phyloP scores from a whole-genome alignment of 2,113 vertebrate genomes.

The Pygoscelis adeliae region DNA sequence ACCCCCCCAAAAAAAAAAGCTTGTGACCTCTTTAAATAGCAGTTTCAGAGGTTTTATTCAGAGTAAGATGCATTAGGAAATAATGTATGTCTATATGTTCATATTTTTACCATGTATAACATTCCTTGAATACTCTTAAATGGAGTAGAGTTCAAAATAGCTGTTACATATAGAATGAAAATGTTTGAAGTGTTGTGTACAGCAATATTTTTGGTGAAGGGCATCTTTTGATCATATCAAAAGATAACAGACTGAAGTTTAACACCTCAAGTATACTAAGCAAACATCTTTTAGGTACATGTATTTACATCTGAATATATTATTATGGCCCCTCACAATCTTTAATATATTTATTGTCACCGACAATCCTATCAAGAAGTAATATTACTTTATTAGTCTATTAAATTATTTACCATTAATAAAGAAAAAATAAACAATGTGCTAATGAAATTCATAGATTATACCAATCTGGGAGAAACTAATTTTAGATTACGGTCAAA shows the following conservation, averaged over 20 bases:
- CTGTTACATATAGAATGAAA: not conserved
- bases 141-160: not conserved
- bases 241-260: not conserved
- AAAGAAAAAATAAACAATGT: not conserved
- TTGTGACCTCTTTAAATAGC: not conserved
- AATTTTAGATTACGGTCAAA: not conserved
- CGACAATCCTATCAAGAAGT: not conserved
- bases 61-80: not conserved
- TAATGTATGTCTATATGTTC: not conserved
- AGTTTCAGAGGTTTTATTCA: not conserved
- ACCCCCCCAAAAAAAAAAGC: accelerated
- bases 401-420: not conserved
- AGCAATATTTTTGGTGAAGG: not conserved
- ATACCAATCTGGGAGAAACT: not conserved
- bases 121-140: not conserved
- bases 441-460: not conserved
- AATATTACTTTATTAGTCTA: not conserved
- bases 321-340: not conserved
- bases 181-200: not conserved
- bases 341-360: not conserved
- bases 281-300: not conserved
- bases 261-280: not conserved
- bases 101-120: not conserved
- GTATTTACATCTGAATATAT: not conserved
- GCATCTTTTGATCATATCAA: not conserved